Conservation (phyloP, 2,113 vertebrate genomes). For the Nymphicus hollandicus region DNA sequence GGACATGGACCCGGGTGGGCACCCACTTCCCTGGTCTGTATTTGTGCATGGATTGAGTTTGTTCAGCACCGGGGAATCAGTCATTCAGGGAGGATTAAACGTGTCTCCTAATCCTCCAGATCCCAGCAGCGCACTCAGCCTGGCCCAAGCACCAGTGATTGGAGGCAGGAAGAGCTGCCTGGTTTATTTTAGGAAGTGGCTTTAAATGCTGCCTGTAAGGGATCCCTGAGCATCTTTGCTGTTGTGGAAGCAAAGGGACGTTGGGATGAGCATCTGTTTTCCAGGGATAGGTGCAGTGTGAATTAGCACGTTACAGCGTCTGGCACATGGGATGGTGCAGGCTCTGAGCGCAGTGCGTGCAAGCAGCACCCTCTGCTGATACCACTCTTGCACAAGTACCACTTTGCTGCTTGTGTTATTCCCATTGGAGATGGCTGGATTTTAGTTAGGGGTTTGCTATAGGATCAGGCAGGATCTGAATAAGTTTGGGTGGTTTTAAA, state of each 20-base stretch:
- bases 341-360: accelerated
- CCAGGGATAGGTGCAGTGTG: neutral
- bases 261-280: neutral
- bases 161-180: neutral
- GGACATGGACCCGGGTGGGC: accelerated
- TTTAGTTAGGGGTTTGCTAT: neutral
- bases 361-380: neutral
- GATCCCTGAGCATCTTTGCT: neutral
- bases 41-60: neutral
- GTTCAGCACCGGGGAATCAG: neutral
- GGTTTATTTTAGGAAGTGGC: neutral
- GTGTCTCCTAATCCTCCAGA: neutral
- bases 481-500: neutral
- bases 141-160: neutral
- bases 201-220: neutral
- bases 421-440: neutral
- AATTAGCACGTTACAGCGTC: neutral
- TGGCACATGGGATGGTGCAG: accelerated
- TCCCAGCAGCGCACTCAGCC: neutral
- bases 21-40: neutral
- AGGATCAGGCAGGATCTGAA: neutral
- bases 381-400: accelerated
- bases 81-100: neutral
- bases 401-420: neutral
- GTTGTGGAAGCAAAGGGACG: neutral